Evolutionary conservation across 2,888 invertebrate species (phyloP).

Genomic region (Thalpophila matura): DNA sequence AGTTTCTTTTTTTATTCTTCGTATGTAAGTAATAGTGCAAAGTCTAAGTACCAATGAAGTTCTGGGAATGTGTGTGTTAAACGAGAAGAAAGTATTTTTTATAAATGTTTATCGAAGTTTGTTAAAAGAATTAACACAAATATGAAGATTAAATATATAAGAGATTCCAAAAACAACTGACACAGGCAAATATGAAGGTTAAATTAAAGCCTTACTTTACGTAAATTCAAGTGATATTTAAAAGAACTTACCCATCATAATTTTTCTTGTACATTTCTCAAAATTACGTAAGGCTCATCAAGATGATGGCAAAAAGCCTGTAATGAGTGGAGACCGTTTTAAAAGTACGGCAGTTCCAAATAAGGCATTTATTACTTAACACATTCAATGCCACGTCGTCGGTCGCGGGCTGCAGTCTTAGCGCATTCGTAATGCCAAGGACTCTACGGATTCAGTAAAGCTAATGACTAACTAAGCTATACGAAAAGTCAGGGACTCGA

Average conservation of each 20-base stretch:
- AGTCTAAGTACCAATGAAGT: neutral
- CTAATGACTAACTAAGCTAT: no score
- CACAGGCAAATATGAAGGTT: neutral
- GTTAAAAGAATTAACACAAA: no score
- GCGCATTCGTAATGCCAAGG: no score
- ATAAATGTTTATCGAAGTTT: no score
- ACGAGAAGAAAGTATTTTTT: slow-evolving; percentile 17
- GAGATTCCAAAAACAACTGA: no score
- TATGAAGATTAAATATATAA: neutral
- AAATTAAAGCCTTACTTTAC: neutral
- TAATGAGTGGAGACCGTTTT: slow-evolving; percentile 11
- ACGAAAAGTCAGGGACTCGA: no score
- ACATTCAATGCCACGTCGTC: no score
- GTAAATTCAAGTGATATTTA: slow-evolving; percentile 45
- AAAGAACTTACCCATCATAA: slow-evolving; percentile 22
- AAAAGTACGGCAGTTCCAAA: slow-evolving; percentile 15
- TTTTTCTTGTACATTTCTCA: slow-evolving; percentile 6
- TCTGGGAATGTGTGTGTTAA: neutral
- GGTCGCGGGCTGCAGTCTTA: no score
- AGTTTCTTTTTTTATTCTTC: slow-evolving; percentile 5
- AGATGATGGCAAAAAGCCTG: slow-evolving; percentile 22
- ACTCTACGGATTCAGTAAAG: no score
- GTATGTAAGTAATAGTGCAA: neutral
- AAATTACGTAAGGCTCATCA: slow-evolving; percentile 32
- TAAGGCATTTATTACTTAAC: slow-evolving; percentile 1